Evolutionary conservation across 2,797 vertebrate species (phyloP).

Genomic region (Hafferia zeledoni): DNA sequence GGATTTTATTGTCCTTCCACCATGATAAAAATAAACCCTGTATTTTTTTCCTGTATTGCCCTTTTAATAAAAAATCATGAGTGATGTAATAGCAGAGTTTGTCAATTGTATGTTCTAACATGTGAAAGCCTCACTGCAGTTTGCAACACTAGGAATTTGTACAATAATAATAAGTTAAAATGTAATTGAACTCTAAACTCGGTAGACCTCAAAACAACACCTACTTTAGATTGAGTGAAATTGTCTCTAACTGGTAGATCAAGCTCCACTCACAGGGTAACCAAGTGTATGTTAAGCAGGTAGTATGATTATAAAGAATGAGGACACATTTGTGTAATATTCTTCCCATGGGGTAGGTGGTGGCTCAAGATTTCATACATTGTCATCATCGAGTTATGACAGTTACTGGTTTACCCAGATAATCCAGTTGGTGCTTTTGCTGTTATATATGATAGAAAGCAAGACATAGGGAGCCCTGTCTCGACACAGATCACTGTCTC

Average conservation of each 20-base stretch:
- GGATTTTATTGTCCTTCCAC: not conserved
- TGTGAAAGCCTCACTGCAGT: not conserved
- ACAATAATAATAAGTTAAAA: not conserved
- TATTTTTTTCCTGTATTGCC: not conserved
- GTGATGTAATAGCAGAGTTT: not conserved
- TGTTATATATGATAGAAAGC: not conserved
- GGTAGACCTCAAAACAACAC: not conserved
- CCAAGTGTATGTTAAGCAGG: not conserved
- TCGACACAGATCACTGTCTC: not conserved
- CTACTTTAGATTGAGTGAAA: not conserved
- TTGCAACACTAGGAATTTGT: not conserved
- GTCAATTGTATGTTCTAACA: not conserved
- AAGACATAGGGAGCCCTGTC: not conserved
- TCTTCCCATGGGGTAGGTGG: not conserved
- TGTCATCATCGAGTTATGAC: accelerated
- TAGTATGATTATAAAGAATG: not conserved
- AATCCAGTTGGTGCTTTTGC: not conserved
- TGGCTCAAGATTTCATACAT: not conserved
- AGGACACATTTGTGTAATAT: not conserved
- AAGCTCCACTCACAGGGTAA: not conserved
- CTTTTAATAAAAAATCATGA: not conserved
- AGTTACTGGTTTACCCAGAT: not conserved
- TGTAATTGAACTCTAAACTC: not conserved
- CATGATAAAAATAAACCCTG: not conserved
- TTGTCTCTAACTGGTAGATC: not conserved